Evolutionary conservation across 1,140 invertebrate species (phyloP).

Genomic region (Drosophila miranda): DNA sequence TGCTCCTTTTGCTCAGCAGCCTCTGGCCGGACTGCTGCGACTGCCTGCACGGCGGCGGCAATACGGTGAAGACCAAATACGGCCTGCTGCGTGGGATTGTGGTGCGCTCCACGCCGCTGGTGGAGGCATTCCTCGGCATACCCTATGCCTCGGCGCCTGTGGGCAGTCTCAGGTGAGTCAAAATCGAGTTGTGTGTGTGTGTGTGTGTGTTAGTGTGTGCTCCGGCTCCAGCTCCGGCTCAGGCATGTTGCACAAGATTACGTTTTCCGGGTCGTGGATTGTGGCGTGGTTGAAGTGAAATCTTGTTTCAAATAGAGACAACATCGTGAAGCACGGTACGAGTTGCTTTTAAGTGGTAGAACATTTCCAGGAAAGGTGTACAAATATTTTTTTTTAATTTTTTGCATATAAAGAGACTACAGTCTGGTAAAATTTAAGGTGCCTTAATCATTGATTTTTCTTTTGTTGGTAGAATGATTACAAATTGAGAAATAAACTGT

Average conservation of each 20-base stretch:
- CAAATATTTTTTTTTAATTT: too few relatives aligned
- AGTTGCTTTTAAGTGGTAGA: too few relatives aligned
- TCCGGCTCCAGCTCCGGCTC: slow-evolving; percentile 3
- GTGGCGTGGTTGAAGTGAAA: background rate
- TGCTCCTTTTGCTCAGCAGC: slow-evolving; percentile 61
- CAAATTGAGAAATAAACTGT: too few relatives aligned
- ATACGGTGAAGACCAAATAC: slow-evolving; percentile 93
- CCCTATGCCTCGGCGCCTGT: slow-evolving; percentile 90
- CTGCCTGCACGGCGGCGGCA: slow-evolving; percentile 84
- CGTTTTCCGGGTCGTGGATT: slow-evolving; percentile 19
- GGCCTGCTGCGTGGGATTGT: slow-evolving; percentile 92
- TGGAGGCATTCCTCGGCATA: slow-evolving; percentile 97
- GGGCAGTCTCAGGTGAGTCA: slow-evolving; percentile 81
- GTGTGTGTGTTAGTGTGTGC: too few relatives aligned
- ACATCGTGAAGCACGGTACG: slow-evolving; percentile 20
- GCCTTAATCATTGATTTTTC: too few relatives aligned
- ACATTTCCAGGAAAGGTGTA: too few relatives aligned
- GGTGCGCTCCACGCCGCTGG: slow-evolving; percentile 89
- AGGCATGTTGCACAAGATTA: slow-evolving; percentile 36
- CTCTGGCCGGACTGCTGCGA: slow-evolving; percentile 71
- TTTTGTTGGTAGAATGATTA: too few relatives aligned
- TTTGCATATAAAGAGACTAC: too few relatives aligned
- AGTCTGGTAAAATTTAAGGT: too few relatives aligned
- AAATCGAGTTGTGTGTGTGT: slow-evolving; percentile 23
- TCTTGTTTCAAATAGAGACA: slow-evolving; percentile 5